Percentiles rank a stretch among this genome's conserved stretches.
Conservation (phyloP, 1,140 invertebrate genomes). For the Sminthurinus signatus region DNA sequence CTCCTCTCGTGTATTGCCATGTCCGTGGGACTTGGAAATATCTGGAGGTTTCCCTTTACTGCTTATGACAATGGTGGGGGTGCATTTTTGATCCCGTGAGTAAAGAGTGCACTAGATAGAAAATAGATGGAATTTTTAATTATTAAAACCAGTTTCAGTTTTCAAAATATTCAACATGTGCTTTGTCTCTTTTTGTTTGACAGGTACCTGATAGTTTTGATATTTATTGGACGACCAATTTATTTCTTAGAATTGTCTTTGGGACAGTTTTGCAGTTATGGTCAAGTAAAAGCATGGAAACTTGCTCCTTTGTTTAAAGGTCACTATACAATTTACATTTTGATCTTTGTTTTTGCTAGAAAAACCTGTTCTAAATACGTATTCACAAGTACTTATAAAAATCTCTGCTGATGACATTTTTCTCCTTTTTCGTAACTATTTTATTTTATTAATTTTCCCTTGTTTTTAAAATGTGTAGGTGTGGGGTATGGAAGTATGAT, state of each 20-base stretch:
- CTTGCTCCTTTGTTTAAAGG: slow-evolving; percentile 46
- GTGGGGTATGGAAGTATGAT: slow-evolving; percentile 44
- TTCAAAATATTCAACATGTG: no score
- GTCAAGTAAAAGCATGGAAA: slow-evolving; percentile 46
- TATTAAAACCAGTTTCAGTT: no score
- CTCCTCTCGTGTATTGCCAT: slow-evolving; percentile 69
- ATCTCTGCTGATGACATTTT: no score
- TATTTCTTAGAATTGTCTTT: slow-evolving; percentile 47
- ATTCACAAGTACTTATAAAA: no score
- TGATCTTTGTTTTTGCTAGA: background rate
- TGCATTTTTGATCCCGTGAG: no score
- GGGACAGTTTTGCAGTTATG: slow-evolving; percentile 50
- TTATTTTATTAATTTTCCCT: no score
- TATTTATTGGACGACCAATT: slow-evolving; percentile 25
- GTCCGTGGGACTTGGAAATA: slow-evolving; percentile 60
- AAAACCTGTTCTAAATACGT: no score
- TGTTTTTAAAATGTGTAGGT: slow-evolving; percentile 20
- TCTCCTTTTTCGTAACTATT: no score
- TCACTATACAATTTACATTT: slow-evolving; percentile 14
- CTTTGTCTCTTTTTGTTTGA: slow-evolving; percentile 9
- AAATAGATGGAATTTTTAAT: no score
- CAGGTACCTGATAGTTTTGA: slow-evolving; percentile 44
- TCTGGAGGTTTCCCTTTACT: background rate
- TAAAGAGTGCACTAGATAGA: no score
- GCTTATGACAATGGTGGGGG: no score